Evolutionary conservation across 2,888 invertebrate species (phyloP), one percentile per base, ranked within the genome.

Genomic region (Trissoscelio sp.): DNA sequence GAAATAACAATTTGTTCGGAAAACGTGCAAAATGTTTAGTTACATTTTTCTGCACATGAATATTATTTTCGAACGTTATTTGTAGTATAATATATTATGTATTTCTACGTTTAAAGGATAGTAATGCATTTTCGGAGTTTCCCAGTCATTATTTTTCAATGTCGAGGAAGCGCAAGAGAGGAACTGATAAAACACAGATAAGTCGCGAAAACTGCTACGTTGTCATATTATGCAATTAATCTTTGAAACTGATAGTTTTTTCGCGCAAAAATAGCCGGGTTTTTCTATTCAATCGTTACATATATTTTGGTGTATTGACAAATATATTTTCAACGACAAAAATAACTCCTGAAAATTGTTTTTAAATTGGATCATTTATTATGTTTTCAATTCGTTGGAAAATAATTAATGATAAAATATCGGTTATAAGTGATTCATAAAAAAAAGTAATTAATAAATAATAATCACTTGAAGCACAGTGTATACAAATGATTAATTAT

Each of bases 81-180:
- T 73, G 46, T 62, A 46, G 37, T 39, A 39, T 53, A 62, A 74
- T 79, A 79, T 69, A 73, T 74, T 73, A 67, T 73, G 69, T 69
- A 69, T 67, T 69, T 80, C 46, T 62, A 62, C 57, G 62, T 69
- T 69, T 48, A 69, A 69, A 67, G 39, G 79, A 75, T 70, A 64
- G 75, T 51, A 44, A 67, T 67, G 74, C 60, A 69, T 80, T 80
- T 80, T 80, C 64, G 80, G 80, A 80, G 74, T 70, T 80, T 69
- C 69, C 70, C 67, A 80, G 75, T 75, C 70, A 80, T 80, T 80
- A 80, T 75, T 80, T 80, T 80, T 75, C 80, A 80, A 80, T 75
- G 80, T 80, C 74, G 75, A 64, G 80, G 75, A 80, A 80, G 70
- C 70, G 18, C 42, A 53, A 48, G 73, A 79, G 79, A 79, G 79